phyloP scores from a whole-genome alignment of 1,140 invertebrate genomes.

The Monomorium pharaonis region DNA sequence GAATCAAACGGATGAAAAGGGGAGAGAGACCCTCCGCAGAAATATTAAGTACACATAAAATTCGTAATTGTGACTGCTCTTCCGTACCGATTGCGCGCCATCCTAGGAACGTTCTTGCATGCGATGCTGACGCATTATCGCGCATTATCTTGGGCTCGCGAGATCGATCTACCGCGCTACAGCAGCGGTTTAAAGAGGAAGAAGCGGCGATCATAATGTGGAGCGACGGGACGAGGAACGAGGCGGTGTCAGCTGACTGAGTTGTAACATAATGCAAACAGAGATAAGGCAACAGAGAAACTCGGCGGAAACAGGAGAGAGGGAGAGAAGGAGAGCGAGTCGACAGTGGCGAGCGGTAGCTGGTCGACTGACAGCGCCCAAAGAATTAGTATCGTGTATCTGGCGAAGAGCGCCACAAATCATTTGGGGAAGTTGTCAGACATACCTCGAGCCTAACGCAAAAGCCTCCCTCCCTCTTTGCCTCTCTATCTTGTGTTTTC shows the following conservation, averaged over 20 bases:
- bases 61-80: not conserved
- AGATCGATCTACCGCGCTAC: conserved; percentile 3
- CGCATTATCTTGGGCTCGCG: conserved; percentile 3
- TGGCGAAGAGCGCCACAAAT: conserved; percentile 73
- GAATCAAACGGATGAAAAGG: not conserved
- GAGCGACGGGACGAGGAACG: conserved; percentile 2
- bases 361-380: conserved; percentile 66
- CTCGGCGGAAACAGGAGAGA: not conserved
- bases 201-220: conserved; percentile 17
- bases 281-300: conserved; percentile 33
- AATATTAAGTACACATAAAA: not conserved
- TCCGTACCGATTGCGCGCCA: no score
- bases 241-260: conserved; percentile 44
- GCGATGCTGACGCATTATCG: conserved; percentile 19
- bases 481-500: not conserved
- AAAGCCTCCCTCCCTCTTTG: not conserved
- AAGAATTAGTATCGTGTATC: conserved; percentile 75
- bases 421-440: conserved; percentile 71
- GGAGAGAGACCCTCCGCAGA: not conserved
- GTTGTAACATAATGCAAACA: conserved; percentile 58
- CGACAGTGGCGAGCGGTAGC: conserved; percentile 70
- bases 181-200: conserved; percentile 13
- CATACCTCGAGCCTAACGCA: conserved; percentile 57
- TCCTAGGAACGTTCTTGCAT: not conserved
- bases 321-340: not conserved